Evolutionary conservation across 2,113 vertebrate genomes (phyloP).

Genomic region (Vombatus ursinus): DNA sequence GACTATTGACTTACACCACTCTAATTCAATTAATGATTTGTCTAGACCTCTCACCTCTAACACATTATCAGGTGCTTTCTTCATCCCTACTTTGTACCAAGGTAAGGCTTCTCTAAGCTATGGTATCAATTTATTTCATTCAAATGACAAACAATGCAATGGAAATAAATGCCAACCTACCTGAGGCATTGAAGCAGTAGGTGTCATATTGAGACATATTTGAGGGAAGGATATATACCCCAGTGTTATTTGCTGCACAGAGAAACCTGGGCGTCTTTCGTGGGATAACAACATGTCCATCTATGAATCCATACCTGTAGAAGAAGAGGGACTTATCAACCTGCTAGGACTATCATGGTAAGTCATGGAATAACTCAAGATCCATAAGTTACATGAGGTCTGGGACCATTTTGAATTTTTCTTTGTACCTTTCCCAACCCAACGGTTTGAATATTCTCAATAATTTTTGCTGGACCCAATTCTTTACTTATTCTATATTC

Average conservation of each 20-base stretch:
- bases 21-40: neutral
- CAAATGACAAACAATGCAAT: neutral
- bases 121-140: rapidly evolving
- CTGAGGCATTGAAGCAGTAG: constrained; percentile 89
- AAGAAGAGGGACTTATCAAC: constrained; percentile 37
- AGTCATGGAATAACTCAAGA: neutral
- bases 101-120: neutral
- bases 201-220: constrained; percentile 82
- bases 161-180: constrained; percentile 76
- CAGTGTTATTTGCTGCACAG: constrained; percentile 88
- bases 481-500: neutral
- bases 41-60: neutral
- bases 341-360: neutral
- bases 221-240: constrained; percentile 78
- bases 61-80: neutral
- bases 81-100: neutral
- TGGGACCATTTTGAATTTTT: neutral
- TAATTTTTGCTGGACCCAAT: neutral
- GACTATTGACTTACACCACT: neutral
- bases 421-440: neutral
- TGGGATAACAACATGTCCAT: constrained; percentile 84
- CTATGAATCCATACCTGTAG: constrained; percentile 90
- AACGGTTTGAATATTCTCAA: neutral
- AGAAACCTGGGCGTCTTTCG: constrained; percentile 82
- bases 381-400: no score